Percentiles rank a stretch among this genome's conserved stretches.
phyloP scores from a whole-genome alignment of 2,888 invertebrate species.

The Scaptomyza caliginosa region DNA sequence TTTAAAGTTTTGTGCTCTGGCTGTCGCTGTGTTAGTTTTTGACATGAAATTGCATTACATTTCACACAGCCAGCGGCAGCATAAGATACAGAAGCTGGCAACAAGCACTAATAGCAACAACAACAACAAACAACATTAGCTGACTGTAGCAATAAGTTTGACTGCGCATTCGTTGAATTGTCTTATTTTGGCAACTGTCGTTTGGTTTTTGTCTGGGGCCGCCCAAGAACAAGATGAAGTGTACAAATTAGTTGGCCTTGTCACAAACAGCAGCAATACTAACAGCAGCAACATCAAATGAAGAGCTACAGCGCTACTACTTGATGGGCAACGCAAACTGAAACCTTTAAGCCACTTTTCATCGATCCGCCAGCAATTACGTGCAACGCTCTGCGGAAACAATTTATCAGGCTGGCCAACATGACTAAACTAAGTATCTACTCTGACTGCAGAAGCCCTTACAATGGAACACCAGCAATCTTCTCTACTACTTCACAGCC shows the following conservation, averaged over 20 bases:
- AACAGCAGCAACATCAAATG: conserved; percentile 25
- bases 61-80: conserved; percentile 56
- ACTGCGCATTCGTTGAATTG: conserved; percentile 59
- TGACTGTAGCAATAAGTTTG: conserved; percentile 40
- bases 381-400: conserved; percentile 73
- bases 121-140: conserved; percentile 19
- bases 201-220: conserved; percentile 59
- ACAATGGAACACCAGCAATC: not conserved
- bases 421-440: conserved; percentile 57
- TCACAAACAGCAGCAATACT: conserved; percentile 52
- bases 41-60: conserved; percentile 80
- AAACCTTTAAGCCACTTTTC: conserved; percentile 71
- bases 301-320: conserved; percentile 10
- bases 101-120: not conserved
- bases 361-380: conserved; percentile 75
- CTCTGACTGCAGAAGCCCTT: conserved; percentile 20
- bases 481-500: not conserved
- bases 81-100: conserved; percentile 14
- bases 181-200: conserved; percentile 79
- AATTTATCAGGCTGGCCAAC: conserved; percentile 75
- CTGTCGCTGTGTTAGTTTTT: conserved; percentile 77
- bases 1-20: conserved; percentile 70
- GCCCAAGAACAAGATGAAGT: conserved; percentile 57
- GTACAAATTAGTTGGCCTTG: conserved; percentile 78
- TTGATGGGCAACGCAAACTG: conserved; percentile 27